These are phyloP conservation scores for Hipposideros armiger DNA, from an alignment of 2,113 vertebrate species.

Conservation along the genomic window DNA sequence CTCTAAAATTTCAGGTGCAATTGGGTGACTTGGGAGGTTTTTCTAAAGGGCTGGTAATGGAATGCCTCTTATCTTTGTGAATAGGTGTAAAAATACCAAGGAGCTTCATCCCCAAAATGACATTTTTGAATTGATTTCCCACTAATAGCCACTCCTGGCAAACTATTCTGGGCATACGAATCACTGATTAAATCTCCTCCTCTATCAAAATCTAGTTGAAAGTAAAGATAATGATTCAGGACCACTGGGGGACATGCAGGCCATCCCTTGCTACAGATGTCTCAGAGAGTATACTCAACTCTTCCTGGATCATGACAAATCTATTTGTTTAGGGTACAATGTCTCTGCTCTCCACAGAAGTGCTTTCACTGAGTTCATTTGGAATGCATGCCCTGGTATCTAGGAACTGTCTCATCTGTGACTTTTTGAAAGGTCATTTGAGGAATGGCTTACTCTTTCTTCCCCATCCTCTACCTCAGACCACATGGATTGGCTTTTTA, in stretches of 20 bases:
- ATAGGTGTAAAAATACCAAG: neutral
- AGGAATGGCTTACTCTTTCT: neutral
- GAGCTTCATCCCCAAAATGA: neutral
- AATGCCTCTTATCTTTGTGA: neutral
- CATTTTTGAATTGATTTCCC: constrained; percentile 68
- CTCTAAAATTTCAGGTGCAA: neutral
- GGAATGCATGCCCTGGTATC: neutral
- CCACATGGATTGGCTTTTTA: neutral
- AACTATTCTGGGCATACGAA: neutral
- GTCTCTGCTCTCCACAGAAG: neutral
- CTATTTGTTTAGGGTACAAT: neutral
- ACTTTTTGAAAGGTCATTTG: neutral
- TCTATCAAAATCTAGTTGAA: constrained; percentile 42
- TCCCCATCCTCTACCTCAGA: neutral
- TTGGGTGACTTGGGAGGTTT: neutral
- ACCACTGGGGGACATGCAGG: neutral
- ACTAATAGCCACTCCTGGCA: neutral
- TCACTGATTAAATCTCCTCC: constrained; percentile 29
- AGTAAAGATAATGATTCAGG: constrained; percentile 21
- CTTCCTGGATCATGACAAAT: neutral
- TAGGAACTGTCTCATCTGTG: neutral
- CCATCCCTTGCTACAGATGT: neutral
- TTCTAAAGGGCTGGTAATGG: neutral
- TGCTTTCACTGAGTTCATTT: neutral
- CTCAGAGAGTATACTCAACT: neutral